Evolutionary conservation across 1,140 invertebrate genomes (phyloP).

Genomic region (Sarcophaga bullata): DNA sequence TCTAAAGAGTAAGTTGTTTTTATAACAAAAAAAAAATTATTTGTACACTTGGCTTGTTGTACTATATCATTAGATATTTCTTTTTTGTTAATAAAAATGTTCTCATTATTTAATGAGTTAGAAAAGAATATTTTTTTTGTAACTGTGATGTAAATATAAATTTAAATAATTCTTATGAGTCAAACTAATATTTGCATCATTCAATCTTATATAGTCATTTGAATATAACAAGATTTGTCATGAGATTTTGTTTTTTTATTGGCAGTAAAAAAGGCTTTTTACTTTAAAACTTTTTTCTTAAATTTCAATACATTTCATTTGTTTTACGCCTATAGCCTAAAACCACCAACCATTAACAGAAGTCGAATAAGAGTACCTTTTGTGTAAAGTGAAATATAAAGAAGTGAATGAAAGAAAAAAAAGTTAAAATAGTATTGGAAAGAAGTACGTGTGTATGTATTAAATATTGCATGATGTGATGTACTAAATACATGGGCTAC

Average conservation of each 20-base stretch:
- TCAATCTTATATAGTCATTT: too few species aligned
- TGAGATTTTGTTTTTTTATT: too few species aligned
- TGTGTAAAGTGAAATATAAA: background rate
- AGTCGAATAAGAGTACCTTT: background rate
- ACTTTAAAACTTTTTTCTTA: too few species aligned
- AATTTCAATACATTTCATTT: too few species aligned
- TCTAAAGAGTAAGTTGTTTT: too few species aligned
- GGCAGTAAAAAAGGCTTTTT: background rate
- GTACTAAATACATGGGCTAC: background rate
- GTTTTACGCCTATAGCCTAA: background rate
- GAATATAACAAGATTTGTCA: too few species aligned
- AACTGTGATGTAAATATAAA: background rate
- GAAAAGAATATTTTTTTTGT: background rate
- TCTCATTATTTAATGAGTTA: background rate
- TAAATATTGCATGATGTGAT: background rate
- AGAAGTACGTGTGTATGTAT: background rate
- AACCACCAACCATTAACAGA: background rate
- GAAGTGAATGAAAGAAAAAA: background rate
- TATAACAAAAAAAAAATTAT: too few species aligned
- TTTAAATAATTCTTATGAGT: too few species aligned
- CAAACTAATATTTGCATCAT: too few species aligned
- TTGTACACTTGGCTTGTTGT: too few species aligned
- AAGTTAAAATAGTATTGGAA: too few species aligned
- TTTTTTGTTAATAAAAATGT: background rate
- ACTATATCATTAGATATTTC: background rate